These are phyloP conservation scores for Actenoides hombroni DNA, from an alignment of 2,113 vertebrate genomes.

Conservation along the genomic window DNA sequence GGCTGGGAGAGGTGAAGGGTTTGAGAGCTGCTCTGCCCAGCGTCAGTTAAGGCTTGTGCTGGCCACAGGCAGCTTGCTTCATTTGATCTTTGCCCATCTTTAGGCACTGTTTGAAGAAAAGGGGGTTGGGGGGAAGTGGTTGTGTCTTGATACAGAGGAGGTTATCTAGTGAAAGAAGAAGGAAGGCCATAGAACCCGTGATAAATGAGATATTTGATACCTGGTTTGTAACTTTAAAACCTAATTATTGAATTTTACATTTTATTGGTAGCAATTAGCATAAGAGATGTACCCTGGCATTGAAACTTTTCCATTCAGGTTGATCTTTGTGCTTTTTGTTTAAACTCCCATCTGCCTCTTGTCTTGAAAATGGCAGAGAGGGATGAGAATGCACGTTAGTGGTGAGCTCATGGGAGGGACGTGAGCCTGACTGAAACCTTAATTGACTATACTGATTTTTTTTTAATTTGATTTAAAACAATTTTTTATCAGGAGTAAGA, in stretches of 20 bases:
- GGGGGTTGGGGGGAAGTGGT: neutral
- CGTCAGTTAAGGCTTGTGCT: accelerated
- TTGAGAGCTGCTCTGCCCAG: neutral
- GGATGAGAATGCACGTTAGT: neutral
- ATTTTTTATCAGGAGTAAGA: neutral
- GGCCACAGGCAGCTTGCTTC: neutral
- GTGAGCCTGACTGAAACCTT: neutral
- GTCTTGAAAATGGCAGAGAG: neutral
- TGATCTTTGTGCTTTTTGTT: neutral
- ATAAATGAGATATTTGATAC: neutral
- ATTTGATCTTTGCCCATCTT: neutral
- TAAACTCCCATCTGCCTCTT: neutral
- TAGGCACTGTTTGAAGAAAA: neutral
- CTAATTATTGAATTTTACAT: neutral
- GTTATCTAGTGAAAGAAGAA: neutral
- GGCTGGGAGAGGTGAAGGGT: neutral
- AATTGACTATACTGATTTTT: neutral
- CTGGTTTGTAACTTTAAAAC: neutral
- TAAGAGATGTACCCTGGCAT: neutral
- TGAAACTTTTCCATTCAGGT: neutral
- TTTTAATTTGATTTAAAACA: neutral
- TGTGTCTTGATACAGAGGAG: neutral
- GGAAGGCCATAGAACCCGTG: accelerated
- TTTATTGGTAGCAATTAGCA: neutral
- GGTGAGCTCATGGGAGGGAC: neutral